Conservation (phyloP, 2,888 invertebrate genomes). For the Eudemis profundana region DNA sequence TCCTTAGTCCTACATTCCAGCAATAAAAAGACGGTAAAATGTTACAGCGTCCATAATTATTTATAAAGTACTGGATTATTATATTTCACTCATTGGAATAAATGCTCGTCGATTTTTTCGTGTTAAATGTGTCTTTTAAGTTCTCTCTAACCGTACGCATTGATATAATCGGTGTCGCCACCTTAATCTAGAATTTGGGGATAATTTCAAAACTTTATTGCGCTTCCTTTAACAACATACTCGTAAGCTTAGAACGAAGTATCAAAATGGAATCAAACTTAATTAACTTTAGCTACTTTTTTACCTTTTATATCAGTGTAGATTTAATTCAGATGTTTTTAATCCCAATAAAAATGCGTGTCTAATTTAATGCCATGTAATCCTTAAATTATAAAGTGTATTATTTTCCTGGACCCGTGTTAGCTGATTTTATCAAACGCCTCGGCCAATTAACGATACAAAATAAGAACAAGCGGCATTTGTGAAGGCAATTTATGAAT, state of each 20-base stretch:
- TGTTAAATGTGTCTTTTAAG: constrained; percentile 9
- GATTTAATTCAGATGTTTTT: constrained; percentile 18
- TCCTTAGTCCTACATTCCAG: constrained; percentile 64
- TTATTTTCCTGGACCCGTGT: constrained; percentile 27
- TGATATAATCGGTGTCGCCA: constrained; percentile 32
- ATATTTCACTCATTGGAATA: constrained; percentile 19
- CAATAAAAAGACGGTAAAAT: constrained; percentile 71
- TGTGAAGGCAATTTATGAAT: constrained; percentile 23
- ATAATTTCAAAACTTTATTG: constrained; percentile 37
- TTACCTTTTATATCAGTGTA: constrained; percentile 17
- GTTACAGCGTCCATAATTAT: constrained; percentile 66
- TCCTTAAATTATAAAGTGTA: constrained; percentile 19
- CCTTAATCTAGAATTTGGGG: constrained; percentile 22
- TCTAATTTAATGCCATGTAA: constrained; percentile 24
- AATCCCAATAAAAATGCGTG: constrained; percentile 27
- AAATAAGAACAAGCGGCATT: constrained; percentile 33
- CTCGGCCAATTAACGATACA: constrained; percentile 28
- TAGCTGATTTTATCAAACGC: constrained; percentile 30
- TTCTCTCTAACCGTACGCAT: background rate
- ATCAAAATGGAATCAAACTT: constrained; percentile 10
- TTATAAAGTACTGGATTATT: constrained; percentile 43
- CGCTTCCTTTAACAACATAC: constrained; percentile 3
- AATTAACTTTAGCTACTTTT: constrained; percentile 12
- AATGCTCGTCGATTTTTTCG: no score
- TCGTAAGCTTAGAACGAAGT: constrained; percentile 3